Base-by-base conservation (phyloP, 53 echinoderm and acorn worm species). In the Antedon mediterranea region DNA sequence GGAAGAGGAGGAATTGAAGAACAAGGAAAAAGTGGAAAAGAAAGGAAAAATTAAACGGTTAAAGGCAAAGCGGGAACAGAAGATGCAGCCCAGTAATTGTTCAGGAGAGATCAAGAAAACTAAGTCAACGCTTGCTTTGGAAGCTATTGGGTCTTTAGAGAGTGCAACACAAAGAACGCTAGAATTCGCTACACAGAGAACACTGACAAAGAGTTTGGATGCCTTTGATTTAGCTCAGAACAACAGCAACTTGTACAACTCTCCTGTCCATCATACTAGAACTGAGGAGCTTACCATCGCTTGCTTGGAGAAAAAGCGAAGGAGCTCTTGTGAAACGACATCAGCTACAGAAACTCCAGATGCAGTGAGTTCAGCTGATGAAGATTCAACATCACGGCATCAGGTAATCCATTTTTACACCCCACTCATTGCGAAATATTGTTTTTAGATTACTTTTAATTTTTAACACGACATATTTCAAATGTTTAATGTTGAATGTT, bases 251-350 rank as follows among this genome's bases (percentile, higher is more conserved):
- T 78, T 91, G 26, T 90, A 86, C 77, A 80, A 79, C 28, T 84
- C 88, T 9, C 71, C 83, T 0, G 89, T 92, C 0, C 77, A 75
- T n/a, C 34, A 79, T 33, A 83, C 90, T 9, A 78, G 88, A 28
- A 92, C 92, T 34, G 92, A 97, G 71, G 86, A 89, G 13, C 85
- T 97, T 34, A 92, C 92, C 3, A 90, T 97, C 14, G 98, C 92
- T 23, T 82, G 92, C 76, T 74, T 97, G 78, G 88, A 85, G 33
- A 87, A 90, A 76, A 86, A 94, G 81, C 86, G 81, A 76, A 81
- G 81, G 26, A 57, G 57, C 23, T 57, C 57, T 2, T 15, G 57
- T 57, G 57, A 57, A 6, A 73, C 74, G 13, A 2, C 30, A 73
- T 11, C 57, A 11, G 20, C 57, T 9, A 57, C 20, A 15, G 57